A percentile compares a stretch with the other conserved stretches of the same genome.
These are phyloP conservation scores for Periophthalmodon schlosseri DNA, from an alignment of 2,113 vertebrate genomes.

Conservation along the genomic window DNA sequence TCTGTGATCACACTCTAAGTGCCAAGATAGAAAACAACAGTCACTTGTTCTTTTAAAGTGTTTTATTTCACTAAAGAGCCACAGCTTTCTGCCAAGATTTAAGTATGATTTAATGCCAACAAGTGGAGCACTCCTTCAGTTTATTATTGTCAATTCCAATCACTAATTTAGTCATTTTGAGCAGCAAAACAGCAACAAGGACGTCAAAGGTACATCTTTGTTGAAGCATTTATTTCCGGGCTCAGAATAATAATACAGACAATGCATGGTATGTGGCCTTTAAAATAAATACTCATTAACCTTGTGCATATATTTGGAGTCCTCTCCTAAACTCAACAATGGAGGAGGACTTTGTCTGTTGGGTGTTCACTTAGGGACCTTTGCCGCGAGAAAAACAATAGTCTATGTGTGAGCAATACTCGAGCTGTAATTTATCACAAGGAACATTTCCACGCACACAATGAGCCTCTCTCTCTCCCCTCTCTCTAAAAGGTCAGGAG, in stretches of 20 bases:
- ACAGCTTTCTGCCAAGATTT: slow-evolving; percentile 25
- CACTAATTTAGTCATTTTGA: slow-evolving; percentile 3
- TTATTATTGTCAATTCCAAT: slow-evolving; percentile 12
- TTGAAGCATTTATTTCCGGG: background rate
- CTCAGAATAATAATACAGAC: background rate
- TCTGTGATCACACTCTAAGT: slow-evolving; percentile 24
- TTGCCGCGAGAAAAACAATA: slow-evolving; percentile 16
- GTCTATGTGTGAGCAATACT: slow-evolving; percentile 20
- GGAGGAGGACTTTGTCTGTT: background rate
- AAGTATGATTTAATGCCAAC: slow-evolving; percentile 30
- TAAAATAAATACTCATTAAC: slow-evolving; percentile 6
- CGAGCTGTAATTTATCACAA: slow-evolving; percentile 47
- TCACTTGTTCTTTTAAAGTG: slow-evolving; percentile 39
- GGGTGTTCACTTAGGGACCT: background rate
- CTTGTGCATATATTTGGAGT: background rate
- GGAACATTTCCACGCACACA: slow-evolving; percentile 51
- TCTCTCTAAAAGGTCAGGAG: slow-evolving; percentile 54
- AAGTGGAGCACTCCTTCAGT: slow-evolving; percentile 15
- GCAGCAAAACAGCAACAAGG: background rate
- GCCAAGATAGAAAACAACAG: slow-evolving; percentile 20
- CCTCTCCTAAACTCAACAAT: background rate
- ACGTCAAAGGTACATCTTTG: background rate
- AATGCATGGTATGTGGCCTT: too few species aligned
- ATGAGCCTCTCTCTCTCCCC: slow-evolving; percentile 35
- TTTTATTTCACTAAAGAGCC: slow-evolving; percentile 36